Conservation (phyloP, 2,888 invertebrate genomes). For the Odontomyia ornata region DNA sequence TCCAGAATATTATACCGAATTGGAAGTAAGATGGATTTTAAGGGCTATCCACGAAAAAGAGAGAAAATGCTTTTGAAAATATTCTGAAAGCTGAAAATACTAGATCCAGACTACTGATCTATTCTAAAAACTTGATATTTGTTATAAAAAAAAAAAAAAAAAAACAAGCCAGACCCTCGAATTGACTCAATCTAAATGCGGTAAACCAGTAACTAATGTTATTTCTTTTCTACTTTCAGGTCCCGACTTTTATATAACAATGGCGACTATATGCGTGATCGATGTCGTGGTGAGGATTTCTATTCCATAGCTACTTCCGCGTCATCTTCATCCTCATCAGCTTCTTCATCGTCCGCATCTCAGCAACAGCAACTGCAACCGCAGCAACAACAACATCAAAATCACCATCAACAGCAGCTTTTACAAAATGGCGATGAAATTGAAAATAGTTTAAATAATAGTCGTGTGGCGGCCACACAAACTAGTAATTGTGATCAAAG, state of each 20-base stretch:
- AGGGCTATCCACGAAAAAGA: no score
- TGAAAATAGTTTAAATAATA: slow-evolving; percentile 57
- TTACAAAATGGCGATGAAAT: slow-evolving; percentile 55
- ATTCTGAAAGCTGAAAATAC: no score
- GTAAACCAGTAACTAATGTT: no score
- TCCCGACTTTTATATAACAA: slow-evolving; percentile 62
- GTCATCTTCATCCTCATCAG: slow-evolving; percentile 50
- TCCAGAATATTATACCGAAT: no score
- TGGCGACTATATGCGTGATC: slow-evolving; percentile 57
- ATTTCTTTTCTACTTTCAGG: slow-evolving; percentile 55
- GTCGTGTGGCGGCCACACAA: slow-evolving; percentile 59
- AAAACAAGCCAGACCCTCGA: no score
- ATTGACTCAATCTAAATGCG: no score
- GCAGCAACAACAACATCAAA: slow-evolving; percentile 52
- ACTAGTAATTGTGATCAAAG: slow-evolving; percentile 57
- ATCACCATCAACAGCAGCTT: slow-evolving; percentile 53
- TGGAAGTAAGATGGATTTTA: no score
- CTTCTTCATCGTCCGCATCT: slow-evolving; percentile 50
- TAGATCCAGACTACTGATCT: no score
- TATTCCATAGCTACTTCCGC: slow-evolving; percentile 57
- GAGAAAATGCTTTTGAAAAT: no score
- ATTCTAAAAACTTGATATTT: no score
- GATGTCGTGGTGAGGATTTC: slow-evolving; percentile 61
- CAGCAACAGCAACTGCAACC: slow-evolving; percentile 51
- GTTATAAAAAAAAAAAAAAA: no score